These are phyloP conservation scores for Pseudoatta argentina DNA, from an alignment of 1,140 invertebrate genomes.

Conservation along the genomic window DNA sequence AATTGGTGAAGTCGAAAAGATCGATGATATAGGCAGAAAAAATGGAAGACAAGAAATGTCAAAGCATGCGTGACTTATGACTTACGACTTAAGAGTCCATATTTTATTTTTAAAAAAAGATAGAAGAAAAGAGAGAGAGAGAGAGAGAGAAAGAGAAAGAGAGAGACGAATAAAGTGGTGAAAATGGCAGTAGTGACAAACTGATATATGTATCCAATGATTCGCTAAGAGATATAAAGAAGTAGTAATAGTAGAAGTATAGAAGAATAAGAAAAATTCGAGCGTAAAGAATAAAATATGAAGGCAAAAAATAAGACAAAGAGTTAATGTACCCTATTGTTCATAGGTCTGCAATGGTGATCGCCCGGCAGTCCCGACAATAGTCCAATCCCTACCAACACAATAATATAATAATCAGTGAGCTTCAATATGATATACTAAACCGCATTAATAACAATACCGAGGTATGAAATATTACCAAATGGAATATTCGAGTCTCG, in stretches of 20 bases:
- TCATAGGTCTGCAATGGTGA: slow-evolving; percentile 85
- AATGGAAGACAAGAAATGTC: slow-evolving; percentile 37
- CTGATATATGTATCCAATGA: slow-evolving; percentile 49
- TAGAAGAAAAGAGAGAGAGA: slow-evolving; percentile 12
- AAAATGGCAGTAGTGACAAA: background rate
- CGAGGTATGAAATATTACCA: background rate
- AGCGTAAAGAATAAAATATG: slow-evolving; percentile 72
- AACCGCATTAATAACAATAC: slow-evolving; percentile 57
- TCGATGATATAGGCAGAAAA: slow-evolving; percentile 28
- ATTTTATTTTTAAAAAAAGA: slow-evolving; percentile 49
- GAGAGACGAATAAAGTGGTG: background rate
- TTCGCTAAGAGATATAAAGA: slow-evolving; percentile 57
- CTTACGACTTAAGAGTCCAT: slow-evolving; percentile 22
- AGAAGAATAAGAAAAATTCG: slow-evolving; percentile 66
- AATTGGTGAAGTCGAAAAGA: slow-evolving; percentile 42
- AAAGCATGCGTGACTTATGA: slow-evolving; percentile 54
- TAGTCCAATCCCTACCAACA: slow-evolving; percentile 85
- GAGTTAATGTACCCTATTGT: slow-evolving; percentile 85
- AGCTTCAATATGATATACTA: slow-evolving; percentile 66
- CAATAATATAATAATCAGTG: slow-evolving; percentile 83
- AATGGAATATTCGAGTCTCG: background rate
- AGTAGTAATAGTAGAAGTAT: slow-evolving; percentile 62
- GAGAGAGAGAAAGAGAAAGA: background rate
- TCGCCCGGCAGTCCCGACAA: slow-evolving; percentile 82
- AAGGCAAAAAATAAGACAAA: slow-evolving; percentile 77